These are phyloP conservation scores for Tenthredo amoena DNA, from an alignment of 2,888 invertebrate genomes.

Conservation along the genomic window DNA sequence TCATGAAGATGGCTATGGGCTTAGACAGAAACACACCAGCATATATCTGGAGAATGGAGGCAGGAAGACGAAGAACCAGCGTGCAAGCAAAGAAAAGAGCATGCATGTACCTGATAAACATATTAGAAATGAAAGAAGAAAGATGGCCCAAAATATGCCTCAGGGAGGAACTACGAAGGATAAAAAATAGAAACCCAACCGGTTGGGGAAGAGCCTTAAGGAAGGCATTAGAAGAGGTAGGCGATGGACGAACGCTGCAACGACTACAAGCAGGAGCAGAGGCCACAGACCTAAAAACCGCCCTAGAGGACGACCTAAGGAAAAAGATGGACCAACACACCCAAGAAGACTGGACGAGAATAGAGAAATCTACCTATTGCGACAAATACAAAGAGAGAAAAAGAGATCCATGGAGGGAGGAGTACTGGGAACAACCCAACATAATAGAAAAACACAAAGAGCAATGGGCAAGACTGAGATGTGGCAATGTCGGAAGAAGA, in stretches of 20 bases:
- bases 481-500: not conserved
- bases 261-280: too few species aligned
- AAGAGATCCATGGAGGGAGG: too few species aligned
- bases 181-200: not conserved
- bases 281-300: too few species aligned
- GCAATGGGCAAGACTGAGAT: not conserved
- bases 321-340: too few species aligned
- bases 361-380: too few species aligned
- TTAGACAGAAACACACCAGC: slow-evolving; percentile 51
- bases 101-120: not conserved
- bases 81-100: not conserved
- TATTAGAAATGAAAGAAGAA: not conserved
- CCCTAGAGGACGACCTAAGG: too few species aligned
- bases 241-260: not conserved
- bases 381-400: too few species aligned
- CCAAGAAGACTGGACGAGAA: too few species aligned
- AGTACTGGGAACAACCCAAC: too few species aligned
- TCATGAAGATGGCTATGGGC: slow-evolving; percentile 54
- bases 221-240: not conserved
- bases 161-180: not conserved
- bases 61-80: not conserved
- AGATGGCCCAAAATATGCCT: not conserved
- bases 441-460: too few species aligned
- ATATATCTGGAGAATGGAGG: slow-evolving; percentile 41
- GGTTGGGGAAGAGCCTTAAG: not conserved